Conservation (phyloP, 1,140 invertebrate species). For the Pseudomyrmex pallidus region DNA sequence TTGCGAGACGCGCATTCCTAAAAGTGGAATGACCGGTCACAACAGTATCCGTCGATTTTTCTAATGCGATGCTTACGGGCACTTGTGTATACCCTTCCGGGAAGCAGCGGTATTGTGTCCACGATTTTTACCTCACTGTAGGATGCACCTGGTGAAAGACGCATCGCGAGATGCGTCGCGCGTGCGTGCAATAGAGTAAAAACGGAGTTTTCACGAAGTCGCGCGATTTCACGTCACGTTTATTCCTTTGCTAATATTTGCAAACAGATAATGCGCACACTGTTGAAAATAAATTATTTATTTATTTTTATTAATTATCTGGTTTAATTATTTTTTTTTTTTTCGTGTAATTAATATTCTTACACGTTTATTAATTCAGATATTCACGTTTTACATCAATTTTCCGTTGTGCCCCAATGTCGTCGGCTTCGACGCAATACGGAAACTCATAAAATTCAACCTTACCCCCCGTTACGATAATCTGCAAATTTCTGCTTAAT, state of each 20-base stretch:
- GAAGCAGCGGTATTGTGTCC: conserved; percentile 75
- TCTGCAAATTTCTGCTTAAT: conserved; percentile 41
- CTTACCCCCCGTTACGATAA: conserved; percentile 30
- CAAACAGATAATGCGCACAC: background rate
- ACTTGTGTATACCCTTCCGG: conserved; percentile 73
- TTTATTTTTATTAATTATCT: too few relatives aligned
- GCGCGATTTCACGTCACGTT: background rate
- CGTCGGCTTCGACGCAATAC: background rate
- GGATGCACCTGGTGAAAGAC: conserved; percentile 62
- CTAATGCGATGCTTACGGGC: conserved; percentile 73
- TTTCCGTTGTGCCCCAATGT: background rate
- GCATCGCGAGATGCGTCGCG: conserved; percentile 44
- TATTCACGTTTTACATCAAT: background rate
- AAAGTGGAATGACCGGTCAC: conserved; percentile 73
- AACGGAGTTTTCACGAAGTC: conserved; percentile 54
- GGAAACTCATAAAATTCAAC: conserved; percentile 14
- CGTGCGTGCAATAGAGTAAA: background rate
- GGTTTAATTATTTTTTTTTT: too few relatives aligned
- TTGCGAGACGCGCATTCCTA: conserved; percentile 75
- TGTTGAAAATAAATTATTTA: background rate
- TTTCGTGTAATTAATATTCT: too few relatives aligned
- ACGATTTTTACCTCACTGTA: conserved; percentile 66
- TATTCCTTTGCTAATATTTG: background rate
- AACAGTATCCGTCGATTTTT: conserved; percentile 78
- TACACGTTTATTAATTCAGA: background rate